phyloP scores from a whole-genome alignment of 2,888 invertebrate species.

The Philaethria dido region DNA sequence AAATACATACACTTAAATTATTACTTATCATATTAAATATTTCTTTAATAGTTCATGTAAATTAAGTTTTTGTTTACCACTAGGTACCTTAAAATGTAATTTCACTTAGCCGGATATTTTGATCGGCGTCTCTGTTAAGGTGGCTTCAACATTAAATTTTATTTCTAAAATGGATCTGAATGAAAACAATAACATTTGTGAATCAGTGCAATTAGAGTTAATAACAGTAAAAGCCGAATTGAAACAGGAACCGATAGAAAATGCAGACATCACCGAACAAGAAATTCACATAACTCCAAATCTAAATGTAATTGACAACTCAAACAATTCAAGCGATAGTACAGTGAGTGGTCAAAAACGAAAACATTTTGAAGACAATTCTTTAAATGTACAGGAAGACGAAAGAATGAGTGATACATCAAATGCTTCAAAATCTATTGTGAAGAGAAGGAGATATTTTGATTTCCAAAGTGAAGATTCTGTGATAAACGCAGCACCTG shows the following conservation, averaged over 20 bases:
- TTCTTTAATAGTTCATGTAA: slow-evolving; percentile 1
- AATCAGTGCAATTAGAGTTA: slow-evolving; percentile 28
- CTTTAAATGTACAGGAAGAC: slow-evolving; percentile 30
- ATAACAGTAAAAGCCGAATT: slow-evolving; percentile 24
- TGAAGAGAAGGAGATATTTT: slow-evolving; percentile 38
- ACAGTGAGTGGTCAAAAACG: slow-evolving; percentile 30
- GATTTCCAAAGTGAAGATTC: slow-evolving; percentile 33
- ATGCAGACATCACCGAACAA: slow-evolving; percentile 2
- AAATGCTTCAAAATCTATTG: slow-evolving; percentile 33
- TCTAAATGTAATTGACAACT: slow-evolving; percentile 5
- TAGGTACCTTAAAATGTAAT: slow-evolving; percentile 10
- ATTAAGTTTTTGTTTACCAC: slow-evolving; percentile 2
- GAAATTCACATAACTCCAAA: slow-evolving; percentile 12
- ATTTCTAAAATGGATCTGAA: slow-evolving; percentile 34
- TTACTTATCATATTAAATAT: not conserved
- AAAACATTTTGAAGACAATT: slow-evolving; percentile 29
- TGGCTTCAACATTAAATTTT: not conserved
- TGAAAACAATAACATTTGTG: slow-evolving; percentile 32
- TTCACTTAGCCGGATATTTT: slow-evolving; percentile 14
- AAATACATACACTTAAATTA: not conserved
- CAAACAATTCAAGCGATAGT: slow-evolving; percentile 14
- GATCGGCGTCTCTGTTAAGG: not conserved
- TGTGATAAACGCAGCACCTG: slow-evolving; percentile 5
- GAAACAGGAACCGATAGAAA: slow-evolving; percentile 20
- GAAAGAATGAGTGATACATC: slow-evolving; percentile 33